Percentiles rank a stretch among this genome's conserved stretches.
Conservation (phyloP, 2,113 vertebrate species). For the Cyrtonyx montezumae region DNA sequence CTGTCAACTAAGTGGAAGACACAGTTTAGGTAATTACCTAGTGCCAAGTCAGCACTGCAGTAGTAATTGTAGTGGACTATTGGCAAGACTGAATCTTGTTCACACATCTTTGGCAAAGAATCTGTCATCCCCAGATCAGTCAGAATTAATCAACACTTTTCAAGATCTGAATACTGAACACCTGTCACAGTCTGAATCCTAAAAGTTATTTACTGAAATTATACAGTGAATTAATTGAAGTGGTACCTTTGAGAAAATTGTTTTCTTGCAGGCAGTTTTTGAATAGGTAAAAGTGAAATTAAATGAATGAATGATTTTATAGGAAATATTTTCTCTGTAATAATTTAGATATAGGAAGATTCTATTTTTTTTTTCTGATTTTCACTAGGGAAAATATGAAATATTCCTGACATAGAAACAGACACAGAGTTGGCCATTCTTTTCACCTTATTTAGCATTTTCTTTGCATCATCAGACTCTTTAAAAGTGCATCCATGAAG, state of each 20-base stretch:
- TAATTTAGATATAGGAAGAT: background rate
- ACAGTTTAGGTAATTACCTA: background rate
- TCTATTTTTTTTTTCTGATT: background rate
- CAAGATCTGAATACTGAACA: conserved; percentile 18
- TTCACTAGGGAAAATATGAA: background rate
- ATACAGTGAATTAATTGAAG: conserved; percentile 40
- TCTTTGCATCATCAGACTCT: background rate
- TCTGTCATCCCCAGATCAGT: background rate
- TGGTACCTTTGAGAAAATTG: conserved; percentile 36
- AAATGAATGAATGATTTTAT: conserved; percentile 16
- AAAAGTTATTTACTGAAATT: conserved; percentile 53
- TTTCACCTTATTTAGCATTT: background rate
- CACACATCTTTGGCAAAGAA: background rate
- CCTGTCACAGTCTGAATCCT: conserved; percentile 27
- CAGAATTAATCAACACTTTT: conserved; percentile 13
- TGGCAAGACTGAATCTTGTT: background rate
- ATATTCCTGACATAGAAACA: background rate
- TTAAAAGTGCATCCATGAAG: background rate
- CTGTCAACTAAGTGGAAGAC: background rate
- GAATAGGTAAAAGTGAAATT: conserved; percentile 10
- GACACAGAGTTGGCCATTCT: background rate
- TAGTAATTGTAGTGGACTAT: background rate
- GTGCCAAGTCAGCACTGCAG: background rate
- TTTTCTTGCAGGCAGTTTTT: conserved; percentile 24
- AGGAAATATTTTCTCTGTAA: background rate